Evolutionary conservation across 2,888 invertebrate genomes (phyloP), one percentile per base, ranked within the genome.

Genomic region (Galeopsomyia nigrocyanea): DNA sequence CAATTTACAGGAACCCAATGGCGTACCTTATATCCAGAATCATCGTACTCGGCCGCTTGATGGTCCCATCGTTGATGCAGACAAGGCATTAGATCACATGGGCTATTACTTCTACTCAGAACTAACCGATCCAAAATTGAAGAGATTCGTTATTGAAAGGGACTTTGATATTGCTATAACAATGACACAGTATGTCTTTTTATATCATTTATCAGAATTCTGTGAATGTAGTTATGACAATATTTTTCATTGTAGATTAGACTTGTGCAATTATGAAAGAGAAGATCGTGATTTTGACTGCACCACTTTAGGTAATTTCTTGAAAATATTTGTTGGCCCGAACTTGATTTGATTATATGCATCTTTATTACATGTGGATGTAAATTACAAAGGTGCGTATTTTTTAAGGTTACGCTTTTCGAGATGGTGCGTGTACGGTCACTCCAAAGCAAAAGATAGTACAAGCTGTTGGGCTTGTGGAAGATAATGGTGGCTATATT

Each of bases 401-500:
- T 55, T 53, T 57, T 22, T 1, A 39, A 81, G 84, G 85, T 17
- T 82, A 80, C 31, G 82, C 85, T 0, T 82, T 79, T 39, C 79
- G 80, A 26, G 77, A 78, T 61, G 83, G 83, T 21, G 84, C 82
- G 2, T 85, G 84, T 62, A 78, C 80, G 19, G 76, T 81, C 71
- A 79, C 78, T 56, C 55, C 64, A 9, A 69, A 13, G 76, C 75
- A 17, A 68, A n/a, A 39, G 13, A 10, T 39, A 10, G 13, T 39
- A 39, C 5, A 39, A 39, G 39, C 39, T 39, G 39, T 39, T 55
- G 81, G 80, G 22, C 61, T 85, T n/a, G 75, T 83, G n/a, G 83
- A 85, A 67, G 85, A 85, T 67, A 81, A 84, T 69, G 83, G 83
- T 51, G 84, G 83, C 22, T 85, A 79, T 73, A 77, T 79, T 55